These are phyloP conservation scores for Scopus umbretta DNA, from an alignment of 2,113 vertebrate species.

Conservation along the genomic window DNA sequence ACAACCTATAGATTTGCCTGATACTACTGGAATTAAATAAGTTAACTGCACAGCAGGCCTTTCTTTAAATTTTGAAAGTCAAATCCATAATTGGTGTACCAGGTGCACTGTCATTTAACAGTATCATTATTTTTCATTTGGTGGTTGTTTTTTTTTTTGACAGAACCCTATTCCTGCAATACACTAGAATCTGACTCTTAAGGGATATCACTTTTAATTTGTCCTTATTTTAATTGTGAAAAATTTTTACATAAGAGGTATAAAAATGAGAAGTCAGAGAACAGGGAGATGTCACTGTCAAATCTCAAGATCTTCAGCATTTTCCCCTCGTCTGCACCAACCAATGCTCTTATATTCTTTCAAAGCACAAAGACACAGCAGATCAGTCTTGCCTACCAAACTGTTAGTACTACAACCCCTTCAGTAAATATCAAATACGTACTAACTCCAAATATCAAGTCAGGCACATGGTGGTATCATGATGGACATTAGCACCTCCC, in stretches of 20 bases:
- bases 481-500: background rate
- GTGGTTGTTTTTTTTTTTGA: background rate
- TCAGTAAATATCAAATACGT: background rate
- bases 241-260: background rate
- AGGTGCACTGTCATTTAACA: background rate
- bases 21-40: background rate
- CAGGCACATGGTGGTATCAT: background rate
- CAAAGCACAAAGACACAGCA: background rate
- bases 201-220: background rate
- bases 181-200: background rate
- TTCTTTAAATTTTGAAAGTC: background rate
- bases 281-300: background rate
- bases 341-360: background rate
- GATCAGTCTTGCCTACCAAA: background rate
- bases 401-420: background rate
- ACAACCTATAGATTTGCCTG: background rate
- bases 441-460: background rate
- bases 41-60: background rate
- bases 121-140: background rate
- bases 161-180: background rate
- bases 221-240: background rate
- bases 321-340: background rate
- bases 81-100: background rate
- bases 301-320: background rate
- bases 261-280: background rate